Evolutionary conservation across 2,797 vertebrate species (phyloP).

Genomic region (Emydoidea blandingii): DNA sequence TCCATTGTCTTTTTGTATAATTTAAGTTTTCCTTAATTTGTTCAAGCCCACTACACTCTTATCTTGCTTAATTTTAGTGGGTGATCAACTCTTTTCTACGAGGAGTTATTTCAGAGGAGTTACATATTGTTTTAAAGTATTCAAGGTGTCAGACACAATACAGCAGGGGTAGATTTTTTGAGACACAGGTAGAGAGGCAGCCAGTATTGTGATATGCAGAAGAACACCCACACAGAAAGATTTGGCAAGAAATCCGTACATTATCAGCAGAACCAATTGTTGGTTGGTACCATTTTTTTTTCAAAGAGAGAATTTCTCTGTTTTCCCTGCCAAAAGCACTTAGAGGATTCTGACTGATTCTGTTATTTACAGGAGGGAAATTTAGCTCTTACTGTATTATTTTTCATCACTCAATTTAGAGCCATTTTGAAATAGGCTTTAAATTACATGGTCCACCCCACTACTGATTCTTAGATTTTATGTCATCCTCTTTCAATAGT

Average conservation of each 20-base stretch:
- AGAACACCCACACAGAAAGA: conserved; percentile 38
- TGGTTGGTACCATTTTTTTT: conserved; percentile 41
- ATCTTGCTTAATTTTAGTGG: conserved; percentile 11
- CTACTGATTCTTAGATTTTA: conserved; percentile 64
- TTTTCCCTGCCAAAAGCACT: conserved; percentile 64
- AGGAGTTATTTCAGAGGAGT: conserved; percentile 18
- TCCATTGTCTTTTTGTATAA: conserved; percentile 34
- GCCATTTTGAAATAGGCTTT: conserved; percentile 60
- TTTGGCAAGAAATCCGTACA: conserved; percentile 56
- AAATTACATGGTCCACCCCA: conserved; percentile 66
- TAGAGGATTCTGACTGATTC: conserved; percentile 60
- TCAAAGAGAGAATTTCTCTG: conserved; percentile 19
- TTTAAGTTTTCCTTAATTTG: conserved; percentile 67
- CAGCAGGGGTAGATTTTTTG: not conserved
- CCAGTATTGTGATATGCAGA: not conserved
- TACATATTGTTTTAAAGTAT: conserved; percentile 27
- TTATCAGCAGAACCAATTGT: conserved; percentile 56
- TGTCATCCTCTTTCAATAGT: conserved; percentile 42
- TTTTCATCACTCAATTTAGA: conserved; percentile 68
- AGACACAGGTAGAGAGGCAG: conserved; percentile 9
- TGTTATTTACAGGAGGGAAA: conserved; percentile 67
- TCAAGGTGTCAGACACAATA: not conserved
- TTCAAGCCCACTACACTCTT: conserved; percentile 42
- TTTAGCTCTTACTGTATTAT: conserved; percentile 70
- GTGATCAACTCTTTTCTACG: conserved; percentile 12